Conservation (phyloP, 1,140 invertebrate species). For the Drosophila jambulina region DNA sequence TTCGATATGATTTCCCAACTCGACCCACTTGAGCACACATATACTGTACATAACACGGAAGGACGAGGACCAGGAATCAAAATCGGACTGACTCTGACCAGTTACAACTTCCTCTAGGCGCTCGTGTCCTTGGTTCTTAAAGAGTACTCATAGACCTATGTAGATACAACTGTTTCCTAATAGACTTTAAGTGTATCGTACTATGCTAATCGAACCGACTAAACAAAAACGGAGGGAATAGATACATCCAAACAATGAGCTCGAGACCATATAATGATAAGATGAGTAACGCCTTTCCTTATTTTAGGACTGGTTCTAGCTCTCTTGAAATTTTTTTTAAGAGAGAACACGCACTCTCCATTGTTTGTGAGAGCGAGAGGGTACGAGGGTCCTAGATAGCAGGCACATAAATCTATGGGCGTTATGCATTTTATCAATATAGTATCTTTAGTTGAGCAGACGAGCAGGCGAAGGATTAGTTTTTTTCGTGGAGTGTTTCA, state of each 20-base stretch:
- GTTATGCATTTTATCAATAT: not conserved
- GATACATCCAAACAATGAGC: not conserved
- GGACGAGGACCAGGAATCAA: constrained; percentile 24
- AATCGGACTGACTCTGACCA: constrained; percentile 31
- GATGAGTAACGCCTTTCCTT: not conserved
- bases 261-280: not conserved
- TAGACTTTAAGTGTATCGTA: constrained; percentile 71
- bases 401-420: not conserved
- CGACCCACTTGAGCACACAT: constrained; percentile 18
- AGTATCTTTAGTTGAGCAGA: not conserved
- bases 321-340: not conserved
- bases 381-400: too few relatives aligned
- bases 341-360: not conserved
- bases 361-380: not conserved
- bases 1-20: constrained; percentile 59
- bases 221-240: constrained; percentile 11
- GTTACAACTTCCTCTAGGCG: constrained; percentile 46
- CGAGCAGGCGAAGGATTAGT: constrained; percentile 19
- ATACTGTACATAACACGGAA: constrained; percentile 64
- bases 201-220: constrained; percentile 72
- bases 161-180: constrained; percentile 83
- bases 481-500: constrained; percentile 40
- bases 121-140: constrained; percentile 52
- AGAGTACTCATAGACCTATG: constrained; percentile 78
- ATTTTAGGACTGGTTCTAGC: not conserved